Evolutionary conservation across 2,797 vertebrate genomes (phyloP).

Genomic region (Acanthiza pusilla): DNA sequence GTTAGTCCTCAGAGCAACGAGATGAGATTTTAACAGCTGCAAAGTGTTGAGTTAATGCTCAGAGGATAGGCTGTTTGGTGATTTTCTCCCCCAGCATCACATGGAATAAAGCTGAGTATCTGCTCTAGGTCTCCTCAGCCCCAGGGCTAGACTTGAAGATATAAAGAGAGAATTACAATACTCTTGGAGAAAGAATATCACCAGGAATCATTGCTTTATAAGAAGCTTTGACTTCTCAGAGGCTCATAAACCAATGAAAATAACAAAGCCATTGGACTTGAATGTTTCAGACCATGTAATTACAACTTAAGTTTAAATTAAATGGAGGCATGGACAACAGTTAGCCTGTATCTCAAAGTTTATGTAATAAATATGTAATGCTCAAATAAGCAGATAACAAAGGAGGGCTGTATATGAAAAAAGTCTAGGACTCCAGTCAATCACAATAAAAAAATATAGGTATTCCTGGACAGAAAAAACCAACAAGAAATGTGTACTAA

Average conservation of each 20-base stretch:
- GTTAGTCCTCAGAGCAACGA: not conserved
- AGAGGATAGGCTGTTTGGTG: not conserved
- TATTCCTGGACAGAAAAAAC: not conserved
- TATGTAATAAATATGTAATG: not conserved
- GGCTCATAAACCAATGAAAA: not conserved
- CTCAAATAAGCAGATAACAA: not conserved
- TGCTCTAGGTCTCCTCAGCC: not conserved
- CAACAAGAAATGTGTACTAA: too few relatives aligned
- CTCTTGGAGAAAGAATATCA: not conserved
- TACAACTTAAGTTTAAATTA: not conserved
- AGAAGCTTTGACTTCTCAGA: not conserved
- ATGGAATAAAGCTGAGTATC: not conserved
- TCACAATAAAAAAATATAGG: not conserved
- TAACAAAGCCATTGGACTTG: not conserved
- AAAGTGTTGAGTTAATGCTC: constrained; percentile 3
- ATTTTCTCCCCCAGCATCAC: not conserved
- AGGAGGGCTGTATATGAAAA: not conserved
- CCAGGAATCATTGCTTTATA: not conserved
- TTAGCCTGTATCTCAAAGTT: not conserved
- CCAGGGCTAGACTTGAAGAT: not conserved
- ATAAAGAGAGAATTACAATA: not conserved
- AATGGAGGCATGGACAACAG: not conserved
- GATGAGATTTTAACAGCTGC: constrained; percentile 14
- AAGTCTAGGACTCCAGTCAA: not conserved
- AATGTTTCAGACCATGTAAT: not conserved